Evolutionary conservation across 2,888 invertebrate genomes (phyloP).

Genomic region (Spialia ferax): DNA sequence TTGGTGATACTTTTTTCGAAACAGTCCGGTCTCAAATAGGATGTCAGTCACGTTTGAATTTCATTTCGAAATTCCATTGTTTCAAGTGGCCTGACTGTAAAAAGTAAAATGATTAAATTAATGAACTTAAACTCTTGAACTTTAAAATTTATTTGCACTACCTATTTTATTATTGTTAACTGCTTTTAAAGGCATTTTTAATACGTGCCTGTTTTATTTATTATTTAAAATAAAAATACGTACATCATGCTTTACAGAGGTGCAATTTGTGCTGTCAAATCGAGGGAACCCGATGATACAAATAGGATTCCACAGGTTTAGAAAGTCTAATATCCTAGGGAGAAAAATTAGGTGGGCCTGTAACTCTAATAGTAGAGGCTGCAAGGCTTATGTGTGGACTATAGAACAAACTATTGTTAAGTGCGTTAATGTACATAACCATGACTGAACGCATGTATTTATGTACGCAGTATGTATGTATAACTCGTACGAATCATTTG

Average conservation of each 20-base stretch:
- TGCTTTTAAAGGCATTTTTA: too few relatives aligned
- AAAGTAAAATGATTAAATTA: too few relatives aligned
- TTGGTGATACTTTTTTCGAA: too few relatives aligned
- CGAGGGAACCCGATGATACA: slow-evolving; percentile 53
- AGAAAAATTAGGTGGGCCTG: slow-evolving; percentile 49
- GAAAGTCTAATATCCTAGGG: slow-evolving; percentile 48
- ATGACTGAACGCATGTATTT: slow-evolving; percentile 38
- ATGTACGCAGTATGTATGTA: too few relatives aligned
- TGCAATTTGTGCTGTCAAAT: slow-evolving; percentile 47
- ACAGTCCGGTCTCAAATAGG: too few relatives aligned
- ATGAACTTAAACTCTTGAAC: too few relatives aligned
- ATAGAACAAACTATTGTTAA: slow-evolving; percentile 50
- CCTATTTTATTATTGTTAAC: too few relatives aligned
- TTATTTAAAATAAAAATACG: neutral
- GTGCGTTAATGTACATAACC: slow-evolving; percentile 49
- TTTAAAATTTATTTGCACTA: too few relatives aligned
- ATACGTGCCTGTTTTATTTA: neutral
- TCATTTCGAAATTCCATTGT: too few relatives aligned
- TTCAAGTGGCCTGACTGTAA: too few relatives aligned
- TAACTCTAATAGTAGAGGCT: slow-evolving; percentile 47
- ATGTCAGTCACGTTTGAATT: too few relatives aligned
- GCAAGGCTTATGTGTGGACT: slow-evolving; percentile 54
- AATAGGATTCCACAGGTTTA: slow-evolving; percentile 53
- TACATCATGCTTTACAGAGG: slow-evolving; percentile 31
- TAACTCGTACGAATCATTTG: too few relatives aligned